Base-by-base conservation (phyloP, 2,797 vertebrate genomes). In the Liasis olivaceus region DNA sequence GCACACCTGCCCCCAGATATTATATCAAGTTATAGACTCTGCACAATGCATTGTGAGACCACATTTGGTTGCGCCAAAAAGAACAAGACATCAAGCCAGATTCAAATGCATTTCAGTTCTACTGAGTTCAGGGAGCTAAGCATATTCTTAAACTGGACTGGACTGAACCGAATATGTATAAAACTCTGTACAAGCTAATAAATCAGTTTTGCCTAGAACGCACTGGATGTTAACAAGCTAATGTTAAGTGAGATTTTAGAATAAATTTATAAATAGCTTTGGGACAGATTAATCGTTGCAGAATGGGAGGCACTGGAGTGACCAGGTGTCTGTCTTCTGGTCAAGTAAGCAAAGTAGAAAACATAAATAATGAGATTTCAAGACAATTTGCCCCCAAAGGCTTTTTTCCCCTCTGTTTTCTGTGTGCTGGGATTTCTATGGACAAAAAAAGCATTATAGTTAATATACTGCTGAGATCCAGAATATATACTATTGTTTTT, bases 401-500 rank as follows among this genome's bases (percentile, higher is more conserved):
- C 56, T 87, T 20, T 77, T 88, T 47, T 6, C 2, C 1, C 31
- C n/a, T 72, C n/a, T 0, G 26, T 86, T 86, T 91, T 87, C 63
- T 24, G 20, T 13, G 26, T 51, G 7, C 15, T 90, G n/a, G 15
- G 60, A 7, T 62, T 31, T 58, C 54, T 42, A 84, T 62, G 85
- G 7, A 36, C 51, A 88, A 28, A 89, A 72, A 89, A 77, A 60
- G 93, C 87, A 94, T 2, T 14, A 87, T 31, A 91, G 92, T 93
- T 56, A 85, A 85, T 90, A 72, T n/a, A 9, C 42, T 92, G 90
- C 28, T 93, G 93, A 96, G 93, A 94, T 93, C 93, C 31, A 94
- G 7, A 47, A 88, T 93, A 58, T 95, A 94, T 85, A 84, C 51
- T 85, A 93, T 91, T 0, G 0, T 92, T 95, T 95, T 94, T 31